Conservation (phyloP, 2,113 vertebrate genomes). For the rabbit (Oryctolagus cuniculus) region DNA sequence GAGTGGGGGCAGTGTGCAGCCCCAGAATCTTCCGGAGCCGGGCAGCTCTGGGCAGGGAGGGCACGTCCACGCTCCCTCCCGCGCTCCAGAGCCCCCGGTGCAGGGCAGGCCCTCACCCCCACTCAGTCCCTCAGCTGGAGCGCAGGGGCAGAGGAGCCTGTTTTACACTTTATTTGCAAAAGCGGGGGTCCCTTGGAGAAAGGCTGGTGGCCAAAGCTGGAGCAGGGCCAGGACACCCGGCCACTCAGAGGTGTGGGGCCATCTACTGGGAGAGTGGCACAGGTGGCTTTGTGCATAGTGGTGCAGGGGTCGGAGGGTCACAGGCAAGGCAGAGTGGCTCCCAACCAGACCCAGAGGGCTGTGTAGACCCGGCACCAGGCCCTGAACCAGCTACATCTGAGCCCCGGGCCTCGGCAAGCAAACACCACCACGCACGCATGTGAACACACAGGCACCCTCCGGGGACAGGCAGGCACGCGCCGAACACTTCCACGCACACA, state of each 20-base stretch:
- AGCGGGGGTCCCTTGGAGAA: no score
- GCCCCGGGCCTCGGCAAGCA: no score
- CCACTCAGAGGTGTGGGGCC: no score
- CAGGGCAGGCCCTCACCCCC: no score
- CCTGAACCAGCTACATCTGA: accelerated
- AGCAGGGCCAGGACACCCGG: no score
- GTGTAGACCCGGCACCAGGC: background rate
- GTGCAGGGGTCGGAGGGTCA: background rate
- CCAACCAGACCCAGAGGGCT: background rate
- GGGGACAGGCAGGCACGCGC: background rate
- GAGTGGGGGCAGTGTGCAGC: background rate
- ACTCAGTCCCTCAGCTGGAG: background rate
- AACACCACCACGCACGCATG: background rate
- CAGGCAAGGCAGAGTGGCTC: background rate
- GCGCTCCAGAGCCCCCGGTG: no score
- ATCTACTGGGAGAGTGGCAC: background rate
- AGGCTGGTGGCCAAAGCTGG: no score
- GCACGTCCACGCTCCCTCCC: background rate
- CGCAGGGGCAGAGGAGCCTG: background rate
- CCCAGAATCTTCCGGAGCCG: background rate
- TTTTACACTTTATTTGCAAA: background rate
- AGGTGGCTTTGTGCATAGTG: background rate
- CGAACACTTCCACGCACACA: background rate
- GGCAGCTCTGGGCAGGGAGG: background rate
- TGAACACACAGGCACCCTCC: background rate